Conservation (phyloP, 64 coral and sea anemone species). For the Stylophora pistillata region DNA sequence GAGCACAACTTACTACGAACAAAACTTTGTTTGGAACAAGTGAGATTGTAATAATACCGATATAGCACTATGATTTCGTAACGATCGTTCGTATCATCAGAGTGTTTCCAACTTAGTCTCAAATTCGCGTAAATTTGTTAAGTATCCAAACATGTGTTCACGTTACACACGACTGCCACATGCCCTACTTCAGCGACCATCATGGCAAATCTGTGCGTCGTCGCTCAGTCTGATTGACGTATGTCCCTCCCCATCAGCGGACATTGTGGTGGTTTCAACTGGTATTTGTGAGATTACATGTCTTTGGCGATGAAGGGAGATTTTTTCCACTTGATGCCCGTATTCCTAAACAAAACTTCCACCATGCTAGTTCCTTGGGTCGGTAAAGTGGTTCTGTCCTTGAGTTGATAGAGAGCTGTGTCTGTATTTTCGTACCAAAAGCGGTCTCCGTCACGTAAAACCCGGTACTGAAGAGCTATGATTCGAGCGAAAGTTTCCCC, state of each 20-base stretch:
- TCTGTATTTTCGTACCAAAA: slow-evolving; percentile 89
- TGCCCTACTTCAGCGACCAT: background rate
- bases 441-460: slow-evolving; percentile 81
- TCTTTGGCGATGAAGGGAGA: slow-evolving; percentile 59
- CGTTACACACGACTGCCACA: background rate
- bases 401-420: slow-evolving; percentile 63
- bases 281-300: background rate
- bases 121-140: background rate
- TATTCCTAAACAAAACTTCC: slow-evolving; percentile 70
- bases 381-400: slow-evolving; percentile 73
- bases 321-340: slow-evolving; percentile 86
- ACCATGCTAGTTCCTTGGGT: slow-evolving; percentile 75
- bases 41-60: no score
- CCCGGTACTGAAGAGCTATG: slow-evolving; percentile 76
- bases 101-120: no score
- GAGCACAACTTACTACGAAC: no score
- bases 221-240: slow-evolving; percentile 7
- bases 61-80: no score
- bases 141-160: background rate
- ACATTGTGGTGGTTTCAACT: background rate
- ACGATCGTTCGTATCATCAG: no score
- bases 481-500: slow-evolving; percentile 91
- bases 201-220: background rate
- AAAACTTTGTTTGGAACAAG: no score
- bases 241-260: no score